Conservation (phyloP, 2,888 invertebrate species). For the Asteroscopus sphinx region DNA sequence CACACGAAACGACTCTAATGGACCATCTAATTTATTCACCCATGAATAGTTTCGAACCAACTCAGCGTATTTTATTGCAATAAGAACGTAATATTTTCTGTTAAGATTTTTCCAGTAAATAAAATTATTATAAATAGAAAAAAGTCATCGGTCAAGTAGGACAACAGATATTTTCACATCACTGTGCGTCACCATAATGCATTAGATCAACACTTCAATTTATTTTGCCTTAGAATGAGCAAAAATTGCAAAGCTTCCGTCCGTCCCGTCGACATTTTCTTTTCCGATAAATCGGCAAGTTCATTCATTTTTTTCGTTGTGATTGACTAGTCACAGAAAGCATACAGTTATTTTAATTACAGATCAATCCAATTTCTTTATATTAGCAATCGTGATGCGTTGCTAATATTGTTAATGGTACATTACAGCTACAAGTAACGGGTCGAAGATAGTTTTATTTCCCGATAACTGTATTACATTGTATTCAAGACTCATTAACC, state of each 20-base stretch:
- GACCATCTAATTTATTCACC: too few species aligned
- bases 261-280: conserved; percentile 23
- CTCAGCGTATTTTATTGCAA: background rate
- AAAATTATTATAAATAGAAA: background rate
- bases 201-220: conserved; percentile 18
- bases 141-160: background rate
- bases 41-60: background rate
- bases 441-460: conserved; percentile 13
- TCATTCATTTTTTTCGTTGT: conserved; percentile 39
- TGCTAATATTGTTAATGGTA: conserved; percentile 27
- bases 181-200: conserved; percentile 27
- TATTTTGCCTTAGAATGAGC: conserved; percentile 23
- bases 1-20: too few species aligned
- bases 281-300: conserved; percentile 30
- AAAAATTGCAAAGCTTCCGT: conserved; percentile 23
- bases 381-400: conserved; percentile 40
- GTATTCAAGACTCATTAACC: conserved; percentile 8
- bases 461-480: conserved; percentile 4
- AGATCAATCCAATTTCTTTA: conserved; percentile 24
- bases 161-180: conserved; percentile 59
- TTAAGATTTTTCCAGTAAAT: background rate
- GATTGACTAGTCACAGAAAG: conserved; percentile 31
- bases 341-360: conserved; percentile 49
- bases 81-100: background rate
- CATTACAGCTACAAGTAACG: conserved; percentile 42